A percentile compares a stretch with the other conserved stretches of the same genome.
Evolutionary conservation across 2,888 invertebrate genomes (phyloP).

Genomic region (Fragum fragum): DNA sequence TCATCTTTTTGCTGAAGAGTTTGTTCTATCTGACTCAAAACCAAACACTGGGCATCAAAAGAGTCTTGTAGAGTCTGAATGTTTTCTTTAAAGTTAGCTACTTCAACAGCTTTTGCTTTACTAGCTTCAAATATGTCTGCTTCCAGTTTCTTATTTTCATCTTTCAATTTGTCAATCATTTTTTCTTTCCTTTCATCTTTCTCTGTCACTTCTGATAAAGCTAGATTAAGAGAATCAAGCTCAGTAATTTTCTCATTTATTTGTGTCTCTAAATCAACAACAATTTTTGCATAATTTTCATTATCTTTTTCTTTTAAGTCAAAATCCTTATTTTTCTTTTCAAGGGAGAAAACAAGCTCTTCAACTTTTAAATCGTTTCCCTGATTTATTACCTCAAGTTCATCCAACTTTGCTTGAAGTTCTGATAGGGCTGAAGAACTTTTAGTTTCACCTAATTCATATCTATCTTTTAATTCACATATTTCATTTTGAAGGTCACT

Average conservation of each 20-base stretch:
- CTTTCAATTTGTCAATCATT: constrained; percentile 5
- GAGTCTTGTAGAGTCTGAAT: constrained; percentile 49
- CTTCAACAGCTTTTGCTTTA: background rate
- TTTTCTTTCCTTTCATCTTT: background rate
- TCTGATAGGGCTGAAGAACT: background rate
- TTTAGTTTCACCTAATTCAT: background rate
- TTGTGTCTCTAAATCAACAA: background rate
- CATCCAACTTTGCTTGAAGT: background rate
- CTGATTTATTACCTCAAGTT: constrained; percentile 19
- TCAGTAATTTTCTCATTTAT: background rate
- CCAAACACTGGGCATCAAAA: constrained; percentile 31
- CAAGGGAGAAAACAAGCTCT: constrained; percentile 10
- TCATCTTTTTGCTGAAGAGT: background rate
- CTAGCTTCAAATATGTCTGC: constrained; percentile 40
- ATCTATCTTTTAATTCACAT: constrained; percentile 9
- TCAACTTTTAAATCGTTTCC: constrained; percentile 19
- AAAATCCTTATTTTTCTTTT: background rate
- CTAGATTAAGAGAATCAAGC: background rate
- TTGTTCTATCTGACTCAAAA: constrained; percentile 42
- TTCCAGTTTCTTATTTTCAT: constrained; percentile 43
- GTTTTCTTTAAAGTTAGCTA: constrained; percentile 39
- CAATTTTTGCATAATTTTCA: background rate
- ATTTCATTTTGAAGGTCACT: constrained; percentile 7
- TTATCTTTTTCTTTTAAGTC: background rate
- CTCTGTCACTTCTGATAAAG: background rate